These are phyloP conservation scores for Lepidurus apus DNA, from an alignment of 1,140 invertebrate genomes.

Conservation along the genomic window DNA sequence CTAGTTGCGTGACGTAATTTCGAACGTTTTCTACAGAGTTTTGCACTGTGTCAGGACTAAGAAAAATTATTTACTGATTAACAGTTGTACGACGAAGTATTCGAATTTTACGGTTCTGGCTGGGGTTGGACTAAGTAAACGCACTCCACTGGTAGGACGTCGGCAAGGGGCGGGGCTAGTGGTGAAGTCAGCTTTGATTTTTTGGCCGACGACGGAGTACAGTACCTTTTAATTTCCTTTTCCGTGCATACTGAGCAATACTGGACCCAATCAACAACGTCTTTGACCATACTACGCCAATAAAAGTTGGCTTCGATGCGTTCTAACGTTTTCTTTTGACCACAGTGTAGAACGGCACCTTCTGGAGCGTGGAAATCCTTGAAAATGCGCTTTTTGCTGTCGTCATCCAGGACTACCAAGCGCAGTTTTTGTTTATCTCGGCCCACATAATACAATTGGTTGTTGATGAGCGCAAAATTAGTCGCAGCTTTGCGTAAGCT, in stretches of 20 bases:
- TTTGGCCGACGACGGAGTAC: neutral
- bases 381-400: conserved; percentile 30
- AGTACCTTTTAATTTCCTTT: neutral
- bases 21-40: neutral
- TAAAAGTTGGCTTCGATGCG: conserved; percentile 28
- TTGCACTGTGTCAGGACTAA: neutral
- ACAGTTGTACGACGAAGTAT: neutral
- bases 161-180: neutral
- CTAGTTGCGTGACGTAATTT: neutral
- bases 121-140: neutral
- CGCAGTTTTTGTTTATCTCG: conserved; percentile 19
- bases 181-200: neutral
- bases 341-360: neutral
- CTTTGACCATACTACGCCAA: conserved; percentile 32
- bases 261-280: conserved; percentile 27
- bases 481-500: conserved; percentile 26
- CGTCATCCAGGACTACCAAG: conserved; percentile 28
- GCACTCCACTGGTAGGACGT: neutral
- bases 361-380: conserved; percentile 29
- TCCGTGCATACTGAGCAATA: neutral
- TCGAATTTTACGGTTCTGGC: neutral
- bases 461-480: conserved; percentile 26
- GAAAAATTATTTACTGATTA: neutral
- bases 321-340: conserved; percentile 32
- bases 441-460: conserved; percentile 31